Evolutionary conservation across 2,797 vertebrate genomes (phyloP).

Genomic region (Melanotaenia maccullochi): DNA sequence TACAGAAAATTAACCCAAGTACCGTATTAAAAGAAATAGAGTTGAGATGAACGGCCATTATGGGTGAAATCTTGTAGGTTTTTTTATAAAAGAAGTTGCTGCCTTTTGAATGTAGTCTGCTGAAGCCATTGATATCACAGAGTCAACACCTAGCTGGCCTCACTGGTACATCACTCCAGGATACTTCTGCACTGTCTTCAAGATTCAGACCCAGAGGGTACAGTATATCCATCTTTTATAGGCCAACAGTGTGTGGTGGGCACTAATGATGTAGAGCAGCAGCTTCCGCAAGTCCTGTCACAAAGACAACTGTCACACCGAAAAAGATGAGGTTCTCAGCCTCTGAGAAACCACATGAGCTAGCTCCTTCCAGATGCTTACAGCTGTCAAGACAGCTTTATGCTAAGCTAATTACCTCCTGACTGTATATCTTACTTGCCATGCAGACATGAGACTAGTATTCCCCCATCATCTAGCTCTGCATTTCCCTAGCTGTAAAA

Average conservation of each 20-base stretch:
- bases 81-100: background rate
- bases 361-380: background rate
- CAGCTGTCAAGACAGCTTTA: background rate
- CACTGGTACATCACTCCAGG: background rate
- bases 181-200: constrained; percentile 9
- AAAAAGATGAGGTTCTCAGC: background rate
- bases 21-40: background rate
- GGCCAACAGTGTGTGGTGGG: background rate
- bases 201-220: background rate
- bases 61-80: background rate
- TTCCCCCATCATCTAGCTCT: background rate
- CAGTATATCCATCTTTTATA: constrained; percentile 1
- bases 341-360: background rate
- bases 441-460: background rate
- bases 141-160: constrained; percentile 4
- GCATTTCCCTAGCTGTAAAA: background rate
- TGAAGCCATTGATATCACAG: background rate
- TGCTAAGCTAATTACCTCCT: constrained; percentile 3
- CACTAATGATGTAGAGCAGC: background rate
- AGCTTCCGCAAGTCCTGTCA: background rate
- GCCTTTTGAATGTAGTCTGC: background rate
- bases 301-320: background rate
- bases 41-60: background rate
- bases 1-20: background rate
- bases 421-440: background rate